A percentile compares a stretch with the other conserved stretches of the same genome.
phyloP scores from a whole-genome alignment of 2,888 invertebrate species.

The Leistus spinibarbis region DNA sequence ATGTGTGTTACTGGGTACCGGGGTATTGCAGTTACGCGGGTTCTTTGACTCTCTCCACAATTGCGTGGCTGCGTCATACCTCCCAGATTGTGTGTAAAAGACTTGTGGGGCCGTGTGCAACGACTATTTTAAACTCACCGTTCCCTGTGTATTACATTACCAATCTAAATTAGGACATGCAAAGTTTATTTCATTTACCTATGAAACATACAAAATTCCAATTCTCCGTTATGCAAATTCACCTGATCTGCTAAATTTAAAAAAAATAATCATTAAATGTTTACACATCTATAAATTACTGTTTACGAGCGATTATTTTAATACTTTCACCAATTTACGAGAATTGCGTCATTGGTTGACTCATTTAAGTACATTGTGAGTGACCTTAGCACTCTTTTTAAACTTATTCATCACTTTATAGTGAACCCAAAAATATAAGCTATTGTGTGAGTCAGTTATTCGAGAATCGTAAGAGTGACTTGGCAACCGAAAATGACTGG shows the following conservation, averaged over 20 bases:
- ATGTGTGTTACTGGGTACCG: conserved; percentile 7
- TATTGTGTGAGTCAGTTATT: conserved; percentile 34
- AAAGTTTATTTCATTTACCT: conserved; percentile 32
- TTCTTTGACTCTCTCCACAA: conserved; percentile 30
- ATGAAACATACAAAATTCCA: conserved; percentile 24
- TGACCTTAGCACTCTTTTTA: conserved; percentile 31
- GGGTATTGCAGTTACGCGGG: conserved; percentile 33
- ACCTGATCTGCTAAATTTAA: conserved; percentile 5
- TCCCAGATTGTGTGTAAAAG: neutral
- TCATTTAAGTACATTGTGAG: conserved; percentile 6
- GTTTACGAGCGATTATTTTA: neutral
- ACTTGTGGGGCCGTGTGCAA: conserved; percentile 60
- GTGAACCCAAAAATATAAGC: conserved; percentile 16
- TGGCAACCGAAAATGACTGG: conserved; percentile 29
- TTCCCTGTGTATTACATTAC: conserved; percentile 64
- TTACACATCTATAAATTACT: neutral
- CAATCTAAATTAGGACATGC: conserved; percentile 62
- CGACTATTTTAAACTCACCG: conserved; percentile 61
- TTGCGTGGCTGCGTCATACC: neutral
- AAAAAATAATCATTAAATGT: neutral
- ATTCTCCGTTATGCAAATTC: neutral
- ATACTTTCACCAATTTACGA: conserved; percentile 1
- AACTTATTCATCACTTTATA: conserved; percentile 18
- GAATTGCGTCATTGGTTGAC: neutral
- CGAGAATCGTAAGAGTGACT: conserved; percentile 7